These are phyloP conservation scores for Pelusios castaneus DNA, from an alignment of 2,113 vertebrate species.

Conservation along the genomic window DNA sequence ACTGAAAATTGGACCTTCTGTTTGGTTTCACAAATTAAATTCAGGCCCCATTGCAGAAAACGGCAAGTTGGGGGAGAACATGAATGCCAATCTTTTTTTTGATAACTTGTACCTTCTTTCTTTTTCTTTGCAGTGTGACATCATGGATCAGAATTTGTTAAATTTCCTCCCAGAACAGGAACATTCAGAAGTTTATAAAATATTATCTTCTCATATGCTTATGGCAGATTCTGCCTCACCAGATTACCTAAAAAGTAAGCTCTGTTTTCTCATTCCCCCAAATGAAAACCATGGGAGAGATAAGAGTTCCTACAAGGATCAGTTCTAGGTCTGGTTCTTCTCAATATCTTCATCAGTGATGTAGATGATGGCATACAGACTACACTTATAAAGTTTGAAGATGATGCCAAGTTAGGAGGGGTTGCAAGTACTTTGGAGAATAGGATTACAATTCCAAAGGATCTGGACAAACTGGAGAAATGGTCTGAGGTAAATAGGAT, in stretches of 20 bases:
- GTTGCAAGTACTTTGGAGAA: no score
- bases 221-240: constrained; percentile 77
- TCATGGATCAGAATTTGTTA: constrained; percentile 87
- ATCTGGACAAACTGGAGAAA: no score
- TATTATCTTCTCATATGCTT: constrained; percentile 83
- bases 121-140: constrained; percentile 81
- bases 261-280: constrained; percentile 20
- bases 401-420: no score
- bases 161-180: constrained; percentile 88
- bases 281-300: background rate
- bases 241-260: constrained; percentile 84
- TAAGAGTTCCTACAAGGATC: background rate
- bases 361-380: no score
- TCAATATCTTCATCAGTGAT: no score
- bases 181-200: constrained; percentile 85
- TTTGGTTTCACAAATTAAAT: background rate
- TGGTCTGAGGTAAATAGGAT: no score
- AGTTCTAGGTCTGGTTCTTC: no score
- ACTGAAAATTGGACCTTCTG: background rate
- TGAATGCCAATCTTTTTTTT: background rate
- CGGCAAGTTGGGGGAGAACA: background rate
- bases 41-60: background rate
- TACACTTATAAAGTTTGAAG: no score
- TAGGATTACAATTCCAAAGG: no score
- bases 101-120: constrained; percentile 28